Conservation (phyloP, 2,797 vertebrate species). For the Brotula barbata region DNA sequence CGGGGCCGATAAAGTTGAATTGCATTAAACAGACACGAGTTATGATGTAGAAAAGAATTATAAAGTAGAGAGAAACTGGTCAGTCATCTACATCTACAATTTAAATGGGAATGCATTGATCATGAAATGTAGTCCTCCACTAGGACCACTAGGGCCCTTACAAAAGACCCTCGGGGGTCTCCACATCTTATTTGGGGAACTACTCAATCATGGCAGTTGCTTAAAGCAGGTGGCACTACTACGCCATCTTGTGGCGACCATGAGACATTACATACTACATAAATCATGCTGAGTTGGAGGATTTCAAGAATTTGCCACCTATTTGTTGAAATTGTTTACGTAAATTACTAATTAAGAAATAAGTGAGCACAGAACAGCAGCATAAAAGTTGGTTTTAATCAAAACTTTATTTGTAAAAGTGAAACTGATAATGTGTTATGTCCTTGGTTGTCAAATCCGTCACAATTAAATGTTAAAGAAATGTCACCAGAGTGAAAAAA, state of each 20-base stretch:
- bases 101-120: neutral
- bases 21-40: too few relatives aligned
- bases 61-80: neutral
- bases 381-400: slow-evolving; percentile 25
- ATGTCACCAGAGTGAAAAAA: slow-evolving; percentile 11
- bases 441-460: slow-evolving; percentile 20
- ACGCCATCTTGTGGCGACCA: slow-evolving; percentile 51
- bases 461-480: slow-evolving; percentile 20
- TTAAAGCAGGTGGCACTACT: slow-evolving; percentile 14
- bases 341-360: neutral
- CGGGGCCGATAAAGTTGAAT: too few relatives aligned
- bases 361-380: slow-evolving; percentile 9
- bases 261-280: slow-evolving; percentile 1
- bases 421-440: slow-evolving; percentile 29
- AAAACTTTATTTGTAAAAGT: slow-evolving; percentile 54
- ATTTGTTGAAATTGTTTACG: too few relatives aligned
- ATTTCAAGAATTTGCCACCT: too few relatives aligned
- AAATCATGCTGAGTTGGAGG: too few relatives aligned
- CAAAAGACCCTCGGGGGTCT: neutral
- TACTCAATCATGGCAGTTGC: neutral
- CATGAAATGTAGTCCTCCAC: neutral
- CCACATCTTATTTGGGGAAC: neutral
- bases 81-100: too few relatives aligned
- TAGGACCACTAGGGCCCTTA: neutral
- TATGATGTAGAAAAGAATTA: slow-evolving; percentile 8